Conservation (phyloP, 2,113 vertebrate species). For the Gadus chalcogrammus region DNA sequence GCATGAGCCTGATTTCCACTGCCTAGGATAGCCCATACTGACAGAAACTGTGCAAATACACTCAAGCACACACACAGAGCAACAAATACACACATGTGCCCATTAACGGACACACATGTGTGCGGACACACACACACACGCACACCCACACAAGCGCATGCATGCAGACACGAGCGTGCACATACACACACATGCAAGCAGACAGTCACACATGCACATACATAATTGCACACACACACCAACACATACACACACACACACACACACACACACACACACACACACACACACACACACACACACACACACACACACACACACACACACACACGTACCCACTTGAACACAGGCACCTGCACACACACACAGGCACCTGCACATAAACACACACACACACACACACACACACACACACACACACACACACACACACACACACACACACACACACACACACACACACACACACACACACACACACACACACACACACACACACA, state of each 20-base stretch:
- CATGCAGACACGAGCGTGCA: too few relatives aligned
- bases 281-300: not conserved
- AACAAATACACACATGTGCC: too few relatives aligned
- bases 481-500: not conserved
- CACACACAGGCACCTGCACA: not conserved
- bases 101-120: too few relatives aligned
- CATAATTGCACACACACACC: not conserved
- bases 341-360: not conserved
- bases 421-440: not conserved
- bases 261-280: not conserved
- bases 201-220: too few relatives aligned
- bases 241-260: not conserved
- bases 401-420: not conserved
- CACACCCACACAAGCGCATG: too few relatives aligned
- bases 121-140: too few relatives aligned
- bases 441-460: not conserved
- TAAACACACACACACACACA: not conserved
- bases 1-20: not conserved
- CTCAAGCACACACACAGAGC: too few relatives aligned
- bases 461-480: not conserved
- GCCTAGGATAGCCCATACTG: slow-evolving; percentile 28
- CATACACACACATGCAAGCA: too few relatives aligned
- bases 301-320: too few relatives aligned
- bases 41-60: too few relatives aligned
- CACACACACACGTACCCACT: slow-evolving; percentile 7